Percentiles rank a stretch among this genome's conserved stretches.
Conservation (phyloP, 2,113 vertebrate species). For the Cyanoramphus novaezelandiae region DNA sequence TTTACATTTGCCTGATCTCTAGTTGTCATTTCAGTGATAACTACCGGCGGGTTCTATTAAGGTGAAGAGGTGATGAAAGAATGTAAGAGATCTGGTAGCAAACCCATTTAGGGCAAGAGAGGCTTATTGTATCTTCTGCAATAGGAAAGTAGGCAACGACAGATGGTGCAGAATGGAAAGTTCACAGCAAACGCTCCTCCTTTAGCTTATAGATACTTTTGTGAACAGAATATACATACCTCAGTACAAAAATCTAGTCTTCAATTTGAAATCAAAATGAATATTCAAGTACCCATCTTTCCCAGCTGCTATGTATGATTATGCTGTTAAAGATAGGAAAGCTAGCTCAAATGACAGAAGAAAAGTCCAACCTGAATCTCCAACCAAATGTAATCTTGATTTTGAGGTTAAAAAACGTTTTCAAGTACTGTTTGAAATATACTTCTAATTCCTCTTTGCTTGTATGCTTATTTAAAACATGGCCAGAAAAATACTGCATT, state of each 20-base stretch:
- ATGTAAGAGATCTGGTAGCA: background rate
- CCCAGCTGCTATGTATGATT: background rate
- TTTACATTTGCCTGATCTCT: background rate
- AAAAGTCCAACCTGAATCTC: background rate
- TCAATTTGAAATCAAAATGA: background rate
- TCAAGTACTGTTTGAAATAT: background rate
- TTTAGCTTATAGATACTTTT: background rate
- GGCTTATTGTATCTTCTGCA: background rate
- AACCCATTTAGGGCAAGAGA: background rate
- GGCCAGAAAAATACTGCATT: background rate
- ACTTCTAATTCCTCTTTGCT: background rate
- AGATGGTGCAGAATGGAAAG: conserved; percentile 17
- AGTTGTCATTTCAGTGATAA: background rate
- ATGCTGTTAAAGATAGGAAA: background rate
- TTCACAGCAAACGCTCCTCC: background rate
- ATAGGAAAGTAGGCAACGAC: background rate
- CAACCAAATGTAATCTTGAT: background rate
- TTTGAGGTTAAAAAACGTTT: background rate
- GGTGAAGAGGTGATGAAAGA: background rate
- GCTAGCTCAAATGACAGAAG: background rate
- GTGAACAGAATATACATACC: background rate
- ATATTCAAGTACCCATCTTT: background rate
- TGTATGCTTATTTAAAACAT: background rate
- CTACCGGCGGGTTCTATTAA: background rate
- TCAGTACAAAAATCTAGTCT: background rate